Percentiles rank a stretch among this genome's conserved stretches.
phyloP scores from a whole-genome alignment of 1,140 invertebrate genomes.

The Sesamia nonagrioides region DNA sequence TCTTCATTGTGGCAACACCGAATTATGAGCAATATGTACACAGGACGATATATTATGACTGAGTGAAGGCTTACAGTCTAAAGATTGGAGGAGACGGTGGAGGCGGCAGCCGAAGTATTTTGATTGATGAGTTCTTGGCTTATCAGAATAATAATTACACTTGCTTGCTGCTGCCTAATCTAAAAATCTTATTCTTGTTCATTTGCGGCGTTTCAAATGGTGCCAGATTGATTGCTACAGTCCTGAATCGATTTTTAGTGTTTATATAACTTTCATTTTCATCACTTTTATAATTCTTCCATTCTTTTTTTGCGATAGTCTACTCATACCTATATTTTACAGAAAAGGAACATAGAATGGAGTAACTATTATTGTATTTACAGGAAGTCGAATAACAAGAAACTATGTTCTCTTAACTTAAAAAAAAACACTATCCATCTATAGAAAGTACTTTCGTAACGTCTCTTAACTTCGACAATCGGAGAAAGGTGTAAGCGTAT shows the following conservation, averaged over 20 bases:
- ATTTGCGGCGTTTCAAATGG: conserved; percentile 29
- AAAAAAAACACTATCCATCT: not conserved
- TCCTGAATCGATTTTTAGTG: conserved; percentile 23
- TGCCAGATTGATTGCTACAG: conserved; percentile 25
- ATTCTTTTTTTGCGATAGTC: not conserved
- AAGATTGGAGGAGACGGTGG: conserved; percentile 49
- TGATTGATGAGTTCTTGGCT: conserved; percentile 60
- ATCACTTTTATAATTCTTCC: not conserved
- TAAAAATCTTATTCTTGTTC: conserved; percentile 43
- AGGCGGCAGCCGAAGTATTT: conserved; percentile 48
- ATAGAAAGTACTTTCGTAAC: not conserved
- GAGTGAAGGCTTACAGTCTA: conserved; percentile 42
- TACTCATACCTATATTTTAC: not conserved
- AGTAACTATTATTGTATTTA: not conserved
- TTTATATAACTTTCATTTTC: not conserved
- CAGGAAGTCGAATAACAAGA: not conserved
- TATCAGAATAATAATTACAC: conserved; percentile 55
- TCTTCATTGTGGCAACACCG: conserved; percentile 25
- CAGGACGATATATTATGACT: conserved; percentile 42
- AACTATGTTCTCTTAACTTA: not conserved
- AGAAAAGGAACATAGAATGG: not conserved
- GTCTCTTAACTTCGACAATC: not conserved
- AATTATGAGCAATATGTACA: conserved; percentile 36
- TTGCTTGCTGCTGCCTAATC: conserved; percentile 42
- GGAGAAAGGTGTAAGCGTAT: not conserved